Evolutionary conservation across 2,888 invertebrate species (phyloP), one percentile per base, ranked within the genome.

Genomic region (Diarsia dahlii): DNA sequence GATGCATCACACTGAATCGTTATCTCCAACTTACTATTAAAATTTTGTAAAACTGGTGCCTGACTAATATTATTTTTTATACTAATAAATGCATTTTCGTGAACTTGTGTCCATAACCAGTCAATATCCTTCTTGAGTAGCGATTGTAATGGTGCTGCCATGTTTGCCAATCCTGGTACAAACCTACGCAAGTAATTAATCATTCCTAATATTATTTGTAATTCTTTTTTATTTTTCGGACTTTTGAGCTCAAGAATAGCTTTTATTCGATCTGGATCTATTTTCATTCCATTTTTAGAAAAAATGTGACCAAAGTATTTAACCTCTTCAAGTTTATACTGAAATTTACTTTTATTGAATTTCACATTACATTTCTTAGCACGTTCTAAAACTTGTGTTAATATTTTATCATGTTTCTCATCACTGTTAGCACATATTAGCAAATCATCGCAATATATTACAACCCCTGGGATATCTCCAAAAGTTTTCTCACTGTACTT

Each of bases 391-490:
- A 39, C 39, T 39, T 39, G 4, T 39, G 39, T 39, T 6, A 39
- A 39, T 39, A 39, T 39, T 39, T 4, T 6, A 4, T 39, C 39
- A 39, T 39, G 39, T 5, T 39, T 4, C 6, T 4, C 5, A 5
- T 39, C 39, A 39, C 5, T 39, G 6, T 39, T 6, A 5, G 39
- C 39, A 39, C 39, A 39, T 5, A 39, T 39, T 39, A 39, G 50
- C 4, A 70, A 34, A 60, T 46, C 60, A 8, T 48, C 69, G n/a
- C 69, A 90, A 80, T 92, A 92, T 3, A 92, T 79, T 20, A 88
- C 66, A 15, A 91, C 88, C 6, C 90, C 89, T 23, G 88, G 84
- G 50, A 92, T 91, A 66, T 91, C 90, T 34, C 89, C 91, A 82
- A 92, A 92, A 28, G 89, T 84, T 39, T 80, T 81, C 39, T 86